Conservation (phyloP, 2,113 vertebrate genomes). For the Heterochromis multidens region DNA sequence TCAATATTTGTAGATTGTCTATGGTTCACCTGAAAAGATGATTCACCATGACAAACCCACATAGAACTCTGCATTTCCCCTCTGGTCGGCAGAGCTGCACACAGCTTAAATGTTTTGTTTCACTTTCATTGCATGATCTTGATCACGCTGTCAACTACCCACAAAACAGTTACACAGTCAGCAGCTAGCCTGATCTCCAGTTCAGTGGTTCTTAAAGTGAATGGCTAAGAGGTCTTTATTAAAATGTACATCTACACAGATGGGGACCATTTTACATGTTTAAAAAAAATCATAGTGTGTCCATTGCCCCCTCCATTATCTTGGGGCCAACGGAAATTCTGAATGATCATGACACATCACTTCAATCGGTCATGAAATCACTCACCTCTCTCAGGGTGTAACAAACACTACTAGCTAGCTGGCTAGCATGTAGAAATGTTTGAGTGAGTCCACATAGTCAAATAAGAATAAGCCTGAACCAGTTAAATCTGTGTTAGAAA, state of each 20-base stretch:
- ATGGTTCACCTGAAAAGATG: neutral
- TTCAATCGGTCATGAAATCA: neutral
- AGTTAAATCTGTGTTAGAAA: neutral
- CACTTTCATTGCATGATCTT: neutral
- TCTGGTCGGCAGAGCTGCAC: neutral
- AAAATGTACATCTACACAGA: neutral
- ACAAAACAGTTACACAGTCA: neutral
- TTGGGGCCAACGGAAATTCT: neutral
- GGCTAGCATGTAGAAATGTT: neutral
- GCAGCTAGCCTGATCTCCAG: neutral
- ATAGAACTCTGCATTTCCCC: too few species aligned
- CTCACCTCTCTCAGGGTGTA: neutral
- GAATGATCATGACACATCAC: neutral
- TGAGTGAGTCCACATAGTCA: neutral
- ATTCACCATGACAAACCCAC: rapidly evolving
- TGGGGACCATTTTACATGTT: neutral
- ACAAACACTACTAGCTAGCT: neutral
- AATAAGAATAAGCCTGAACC: too few species aligned
- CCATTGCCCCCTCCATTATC: rapidly evolving
- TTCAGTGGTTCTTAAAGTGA: neutral
- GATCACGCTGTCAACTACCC: neutral
- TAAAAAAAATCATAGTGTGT: neutral
- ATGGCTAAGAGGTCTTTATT: neutral
- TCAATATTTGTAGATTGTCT: neutral
- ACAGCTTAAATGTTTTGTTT: neutral